A percentile compares a stretch with the other conserved stretches of the same genome.
Evolutionary conservation across 2,113 vertebrate species (phyloP).

Genomic region (Dicrurus megarhynchus): DNA sequence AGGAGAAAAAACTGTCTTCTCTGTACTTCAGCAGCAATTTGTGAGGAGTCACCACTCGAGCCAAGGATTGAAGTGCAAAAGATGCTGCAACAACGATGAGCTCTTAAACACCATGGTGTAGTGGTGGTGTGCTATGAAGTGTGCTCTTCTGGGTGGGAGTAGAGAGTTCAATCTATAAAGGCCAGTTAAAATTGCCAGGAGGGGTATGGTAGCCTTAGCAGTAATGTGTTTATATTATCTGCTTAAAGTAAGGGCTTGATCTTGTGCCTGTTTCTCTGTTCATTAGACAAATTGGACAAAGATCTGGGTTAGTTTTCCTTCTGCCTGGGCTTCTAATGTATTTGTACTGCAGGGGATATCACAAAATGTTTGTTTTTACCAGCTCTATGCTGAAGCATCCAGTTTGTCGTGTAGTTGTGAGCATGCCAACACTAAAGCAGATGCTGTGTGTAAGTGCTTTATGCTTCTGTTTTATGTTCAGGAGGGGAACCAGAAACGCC

Average conservation of each 20-base stretch:
- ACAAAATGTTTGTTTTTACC: neutral
- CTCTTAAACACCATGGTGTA: neutral
- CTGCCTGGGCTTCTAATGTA: neutral
- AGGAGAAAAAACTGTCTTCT: neutral
- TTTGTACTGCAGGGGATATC: neutral
- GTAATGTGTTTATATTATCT: neutral
- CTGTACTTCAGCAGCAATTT: neutral
- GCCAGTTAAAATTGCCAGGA: neutral
- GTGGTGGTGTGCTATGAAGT: neutral
- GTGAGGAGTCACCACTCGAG: neutral
- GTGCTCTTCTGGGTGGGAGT: neutral
- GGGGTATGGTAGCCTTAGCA: neutral
- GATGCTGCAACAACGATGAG: neutral
- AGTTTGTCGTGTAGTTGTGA: neutral
- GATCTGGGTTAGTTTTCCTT: neutral
- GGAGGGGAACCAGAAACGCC: neutral
- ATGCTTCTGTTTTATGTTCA: neutral
- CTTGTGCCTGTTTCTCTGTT: neutral
- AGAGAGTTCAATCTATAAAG: neutral
- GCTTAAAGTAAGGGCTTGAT: neutral
- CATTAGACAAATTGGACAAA: neutral
- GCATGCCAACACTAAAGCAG: neutral
- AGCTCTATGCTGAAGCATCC: neutral
- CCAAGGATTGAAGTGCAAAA: neutral
- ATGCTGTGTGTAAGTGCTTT: neutral